Base-by-base conservation (phyloP, 2,113 vertebrate genomes). In the Alligator mississippiensis region DNA sequence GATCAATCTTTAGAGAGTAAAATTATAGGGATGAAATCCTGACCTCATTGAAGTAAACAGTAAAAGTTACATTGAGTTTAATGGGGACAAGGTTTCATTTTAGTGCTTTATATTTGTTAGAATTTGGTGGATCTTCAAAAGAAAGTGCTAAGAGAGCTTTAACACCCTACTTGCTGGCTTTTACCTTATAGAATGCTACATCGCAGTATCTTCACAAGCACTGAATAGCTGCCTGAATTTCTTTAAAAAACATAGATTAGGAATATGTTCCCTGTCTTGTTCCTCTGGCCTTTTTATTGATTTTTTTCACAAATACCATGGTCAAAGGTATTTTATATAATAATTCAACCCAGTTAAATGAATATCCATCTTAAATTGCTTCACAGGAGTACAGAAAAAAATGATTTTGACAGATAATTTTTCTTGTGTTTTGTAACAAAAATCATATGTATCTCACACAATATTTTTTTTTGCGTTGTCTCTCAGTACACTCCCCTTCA, bases 51-150 rank as follows among this genome's bases (percentile, higher is more conserved):
- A 47, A 47, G 47, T 47, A 47, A 47, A 47, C 47, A 9, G 47
- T 47, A 92, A 85, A 93, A 87, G 81, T 70, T 85, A 47, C 47
- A 54, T 60, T 85, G 66, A 3, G n/a, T 90, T 90, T 77, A 87
- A 17, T 34, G 18, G 3, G 9, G 19, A 80, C 30, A 85, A 82
- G 47, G 59, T 84, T 95, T 93, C 30, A 84, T 1, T 77, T 70
- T 55, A 25, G 58, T 88, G 14, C 62, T 85, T 81, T 93, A 28
- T 82, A 10, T 80, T 70, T 82, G 24, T 76, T 93, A 68, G 62
- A 81, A 38, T 19, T 87, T 83, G 21, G 89, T 83, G 54, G 47
- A 6, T 22, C 28, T 28, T 72, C 4, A 80, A 63, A 38, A 85
- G 90, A 63, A 38, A 85, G 90, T 92, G 68, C 66, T 81, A 79